A percentile compares a stretch with the other conserved stretches of the same genome.
Evolutionary conservation across 2,113 vertebrate genomes (phyloP).

Genomic region (Oenanthe melanoleuca): DNA sequence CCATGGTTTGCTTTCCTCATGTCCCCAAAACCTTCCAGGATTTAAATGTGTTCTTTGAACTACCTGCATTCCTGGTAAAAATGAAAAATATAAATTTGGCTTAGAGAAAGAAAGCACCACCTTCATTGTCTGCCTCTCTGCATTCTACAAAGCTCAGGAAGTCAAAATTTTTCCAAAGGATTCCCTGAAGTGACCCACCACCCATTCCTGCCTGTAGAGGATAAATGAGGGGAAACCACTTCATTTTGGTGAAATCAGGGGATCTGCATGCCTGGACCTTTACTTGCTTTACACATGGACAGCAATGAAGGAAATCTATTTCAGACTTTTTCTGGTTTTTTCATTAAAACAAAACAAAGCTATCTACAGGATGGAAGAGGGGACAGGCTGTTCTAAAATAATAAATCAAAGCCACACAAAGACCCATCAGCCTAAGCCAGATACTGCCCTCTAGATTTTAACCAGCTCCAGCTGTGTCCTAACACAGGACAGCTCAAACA

Average conservation of each 20-base stretch:
- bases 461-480: constrained; percentile 61
- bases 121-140: background rate
- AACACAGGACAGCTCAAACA: constrained; percentile 41
- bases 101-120: background rate
- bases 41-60: background rate
- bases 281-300: background rate
- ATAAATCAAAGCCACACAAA: constrained; percentile 60
- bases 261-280: background rate
- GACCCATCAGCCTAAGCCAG: constrained; percentile 35
- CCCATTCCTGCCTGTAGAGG: background rate
- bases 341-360: constrained; percentile 31
- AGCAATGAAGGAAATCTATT: background rate
- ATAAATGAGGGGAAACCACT: background rate
- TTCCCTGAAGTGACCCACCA: background rate
- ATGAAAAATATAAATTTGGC: background rate
- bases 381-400: constrained; percentile 51
- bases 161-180: background rate
- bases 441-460: constrained; percentile 68
- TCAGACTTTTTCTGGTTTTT: constrained; percentile 8
- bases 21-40: background rate
- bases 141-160: background rate
- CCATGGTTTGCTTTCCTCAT: background rate
- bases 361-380: constrained; percentile 7
- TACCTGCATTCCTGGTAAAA: background rate
- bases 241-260: background rate